A percentile compares a stretch with the other conserved stretches of the same genome.
These are phyloP conservation scores for Megaustenia siamemsis DNA, from an alignment of 2,888 invertebrate genomes.

Conservation along the genomic window DNA sequence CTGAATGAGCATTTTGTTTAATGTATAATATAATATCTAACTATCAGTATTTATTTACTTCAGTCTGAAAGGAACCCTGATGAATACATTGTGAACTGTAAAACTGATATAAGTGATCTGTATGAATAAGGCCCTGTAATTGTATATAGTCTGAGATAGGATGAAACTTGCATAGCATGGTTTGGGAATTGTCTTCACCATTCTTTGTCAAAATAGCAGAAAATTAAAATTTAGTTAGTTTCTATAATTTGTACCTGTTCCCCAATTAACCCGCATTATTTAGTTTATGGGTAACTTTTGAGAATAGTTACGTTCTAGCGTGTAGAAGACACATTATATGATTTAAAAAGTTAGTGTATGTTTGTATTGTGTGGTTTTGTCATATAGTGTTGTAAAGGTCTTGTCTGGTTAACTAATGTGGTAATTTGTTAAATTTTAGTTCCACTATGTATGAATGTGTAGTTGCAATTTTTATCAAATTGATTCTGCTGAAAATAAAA, in stretches of 20 bases:
- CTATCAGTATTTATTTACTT: not conserved
- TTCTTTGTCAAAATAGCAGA: not conserved
- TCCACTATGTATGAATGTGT: not conserved
- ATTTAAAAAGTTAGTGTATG: no score
- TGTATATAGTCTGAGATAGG: not conserved
- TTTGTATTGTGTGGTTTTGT: no score
- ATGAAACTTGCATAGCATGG: not conserved
- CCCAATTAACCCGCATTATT: no score
- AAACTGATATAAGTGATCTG: not conserved
- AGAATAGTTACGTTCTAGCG: no score
- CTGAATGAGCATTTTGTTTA: not conserved
- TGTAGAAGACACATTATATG: no score
- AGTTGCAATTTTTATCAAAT: not conserved
- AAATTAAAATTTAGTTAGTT: no score
- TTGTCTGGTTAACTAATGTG: no score
- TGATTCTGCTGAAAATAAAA: not conserved
- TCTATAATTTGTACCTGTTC: no score
- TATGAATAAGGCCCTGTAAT: not conserved
- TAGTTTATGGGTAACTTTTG: no score
- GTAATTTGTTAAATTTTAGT: no score
- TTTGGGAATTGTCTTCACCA: not conserved
- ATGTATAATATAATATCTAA: not conserved
- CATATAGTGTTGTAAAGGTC: no score
- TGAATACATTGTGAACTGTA: not conserved
- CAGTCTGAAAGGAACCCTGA: not conserved